Conservation (phyloP, 2,113 vertebrate species). For the Australoheros scitulus region DNA sequence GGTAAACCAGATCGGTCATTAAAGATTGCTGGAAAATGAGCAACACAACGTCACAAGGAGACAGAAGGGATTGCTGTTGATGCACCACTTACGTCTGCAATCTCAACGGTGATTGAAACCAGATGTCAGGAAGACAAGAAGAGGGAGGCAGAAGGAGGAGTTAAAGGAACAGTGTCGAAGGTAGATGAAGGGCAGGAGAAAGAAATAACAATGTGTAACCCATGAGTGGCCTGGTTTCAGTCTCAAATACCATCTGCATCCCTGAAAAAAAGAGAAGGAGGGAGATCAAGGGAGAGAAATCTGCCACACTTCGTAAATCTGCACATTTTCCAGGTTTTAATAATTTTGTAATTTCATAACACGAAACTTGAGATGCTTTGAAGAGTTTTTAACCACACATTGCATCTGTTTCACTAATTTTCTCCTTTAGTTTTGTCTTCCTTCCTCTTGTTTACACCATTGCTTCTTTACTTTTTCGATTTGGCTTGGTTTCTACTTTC, state of each 20-base stretch:
- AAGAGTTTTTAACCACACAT: constrained; percentile 18
- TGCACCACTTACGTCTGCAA: constrained; percentile 52
- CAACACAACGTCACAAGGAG: constrained; percentile 20
- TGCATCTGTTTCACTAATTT: neutral
- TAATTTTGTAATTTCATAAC: constrained; percentile 9
- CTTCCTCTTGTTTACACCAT: neutral
- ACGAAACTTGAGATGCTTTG: constrained; percentile 23
- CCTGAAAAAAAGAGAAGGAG: neutral
- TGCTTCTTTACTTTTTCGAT: neutral
- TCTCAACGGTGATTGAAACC: constrained; percentile 64
- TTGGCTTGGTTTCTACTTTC: neutral
- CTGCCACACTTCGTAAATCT: constrained; percentile 52
- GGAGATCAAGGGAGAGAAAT: constrained; percentile 4
- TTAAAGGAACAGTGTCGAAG: constrained; percentile 11
- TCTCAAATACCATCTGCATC: constrained; percentile 4
- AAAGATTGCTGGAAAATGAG: constrained; percentile 61
- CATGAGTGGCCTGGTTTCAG: constrained; percentile 29
- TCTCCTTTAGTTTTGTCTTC: neutral
- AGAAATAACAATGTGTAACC: constrained; percentile 38
- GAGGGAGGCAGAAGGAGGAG: constrained; percentile 40
- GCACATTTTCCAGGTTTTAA: constrained; percentile 33
- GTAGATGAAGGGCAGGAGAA: constrained; percentile 22
- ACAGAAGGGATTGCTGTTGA: constrained; percentile 40
- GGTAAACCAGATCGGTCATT: constrained; percentile 27
- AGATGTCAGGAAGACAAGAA: constrained; percentile 64